These are phyloP conservation scores for Chaitophorus viminalis DNA, from an alignment of 2,888 invertebrate genomes.

Conservation along the genomic window DNA sequence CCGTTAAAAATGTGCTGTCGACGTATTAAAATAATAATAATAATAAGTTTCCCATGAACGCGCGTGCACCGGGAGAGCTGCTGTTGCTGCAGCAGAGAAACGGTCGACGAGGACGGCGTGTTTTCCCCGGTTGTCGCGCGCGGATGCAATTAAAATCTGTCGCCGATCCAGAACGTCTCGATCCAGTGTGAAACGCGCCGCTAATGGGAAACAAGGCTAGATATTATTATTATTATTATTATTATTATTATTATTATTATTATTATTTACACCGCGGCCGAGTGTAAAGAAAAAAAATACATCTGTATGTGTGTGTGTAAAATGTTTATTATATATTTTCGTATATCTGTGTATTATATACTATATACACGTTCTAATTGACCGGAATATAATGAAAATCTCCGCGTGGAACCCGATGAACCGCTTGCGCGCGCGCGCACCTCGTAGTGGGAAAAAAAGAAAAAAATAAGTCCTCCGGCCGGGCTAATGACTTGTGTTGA, in stretches of 20 bases:
- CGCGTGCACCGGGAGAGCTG: not conserved
- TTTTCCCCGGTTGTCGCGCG: conserved; percentile 47
- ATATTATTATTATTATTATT: not conserved
- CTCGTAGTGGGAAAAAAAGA: not conserved
- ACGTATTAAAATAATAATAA: not conserved
- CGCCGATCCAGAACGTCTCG: conserved; percentile 59
- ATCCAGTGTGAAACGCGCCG: conserved; percentile 41
- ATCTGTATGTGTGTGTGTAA: too few species aligned
- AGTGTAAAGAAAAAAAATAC: not conserved
- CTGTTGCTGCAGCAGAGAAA: conserved; percentile 1
- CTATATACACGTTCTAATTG: conserved; percentile 27
- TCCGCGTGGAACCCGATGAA: conserved; percentile 59
- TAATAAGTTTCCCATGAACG: conserved; percentile 58
- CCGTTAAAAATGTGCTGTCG: conserved; percentile 45
- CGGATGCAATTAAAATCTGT: conserved; percentile 61
- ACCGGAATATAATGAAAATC: conserved; percentile 55
- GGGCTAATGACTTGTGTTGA: conserved; percentile 51
- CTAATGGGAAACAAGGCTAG: conserved; percentile 54
- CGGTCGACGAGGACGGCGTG: conserved; percentile 26
- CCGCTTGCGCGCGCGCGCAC: conserved; percentile 16
- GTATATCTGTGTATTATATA: too few species aligned
- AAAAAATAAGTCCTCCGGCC: conserved; percentile 40
- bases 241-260: not conserved
- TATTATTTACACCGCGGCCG: conserved; percentile 8
- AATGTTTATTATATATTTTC: not conserved